Evolutionary conservation across 1,140 invertebrate genomes (phyloP), one percentile per base, ranked within the genome.

Genomic region (Calosoma granatense): DNA sequence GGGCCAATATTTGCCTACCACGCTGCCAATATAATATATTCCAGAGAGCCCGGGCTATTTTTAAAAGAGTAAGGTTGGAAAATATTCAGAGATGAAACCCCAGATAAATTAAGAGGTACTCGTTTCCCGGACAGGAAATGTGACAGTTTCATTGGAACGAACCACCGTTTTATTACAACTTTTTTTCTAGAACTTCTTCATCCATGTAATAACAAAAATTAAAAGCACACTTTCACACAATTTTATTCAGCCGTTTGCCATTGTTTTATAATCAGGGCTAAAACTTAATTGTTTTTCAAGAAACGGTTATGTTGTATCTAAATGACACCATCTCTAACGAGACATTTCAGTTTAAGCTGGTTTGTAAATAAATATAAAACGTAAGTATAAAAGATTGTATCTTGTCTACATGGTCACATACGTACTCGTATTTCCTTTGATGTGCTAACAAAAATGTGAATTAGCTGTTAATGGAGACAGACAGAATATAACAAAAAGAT

Each of bases 261-360:
- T 63, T 63, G 59, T 63, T 63, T 63, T 61, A 63, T 59, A 58
- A 56, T 63, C 60, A n/a, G 57, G 58, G 59, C 41, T 47, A 47
- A 47, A 47, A 47, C 41, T 47, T 47, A 47, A 47, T 47, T 47
- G 41, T 47, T 47, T 47, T 47, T 6, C 41, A 17, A 9, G 17
- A 47, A 47, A 47, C 41, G 9, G 41, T 47, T 47, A 47, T 47
- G 41, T 47, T 47, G 41, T 47, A 12, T 17, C 15, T 17, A 47
- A 47, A 17, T 47, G 17, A 9, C 41, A 17, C 17, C 6, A 47
- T 47, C 17, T 11, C 41, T 47, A 47, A 9, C n/a, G n/a, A n/a
- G n/a, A n/a, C n/a, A n/a, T n/a, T n/a, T n/a, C n/a, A n/a, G n/a
- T n/a, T n/a, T n/a, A n/a, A n/a, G n/a, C n/a, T n/a, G n/a, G n/a